Evolutionary conservation across 2,113 vertebrate genomes (phyloP).

Genomic region (Aptenodytes forsteri): DNA sequence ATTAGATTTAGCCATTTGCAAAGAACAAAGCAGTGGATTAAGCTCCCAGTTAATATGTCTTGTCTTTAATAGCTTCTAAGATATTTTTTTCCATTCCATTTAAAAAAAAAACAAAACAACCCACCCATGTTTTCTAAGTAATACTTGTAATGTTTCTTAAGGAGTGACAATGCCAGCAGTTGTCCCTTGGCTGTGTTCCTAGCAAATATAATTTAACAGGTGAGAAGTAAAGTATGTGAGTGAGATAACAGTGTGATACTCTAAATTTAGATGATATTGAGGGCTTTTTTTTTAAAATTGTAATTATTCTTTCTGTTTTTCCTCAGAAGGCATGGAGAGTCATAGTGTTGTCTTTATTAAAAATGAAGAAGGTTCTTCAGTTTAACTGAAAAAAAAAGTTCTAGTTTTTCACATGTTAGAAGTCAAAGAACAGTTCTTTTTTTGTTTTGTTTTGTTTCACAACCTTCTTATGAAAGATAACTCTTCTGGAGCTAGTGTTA

Average conservation of each 20-base stretch:
- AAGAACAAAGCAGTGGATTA: conserved; percentile 7
- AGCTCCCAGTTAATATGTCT: conserved; percentile 17
- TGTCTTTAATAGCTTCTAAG: conserved; percentile 16
- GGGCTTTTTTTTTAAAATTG: neutral
- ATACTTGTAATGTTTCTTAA: conserved; percentile 13
- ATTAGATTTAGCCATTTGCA: conserved; percentile 14
- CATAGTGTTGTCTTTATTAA: neutral
- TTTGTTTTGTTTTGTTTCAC: neutral
- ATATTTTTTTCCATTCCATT: conserved; percentile 3
- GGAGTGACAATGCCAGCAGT: conserved; percentile 38
- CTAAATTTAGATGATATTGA: conserved; percentile 51
- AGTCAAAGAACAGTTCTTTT: neutral
- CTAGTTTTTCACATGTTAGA: neutral
- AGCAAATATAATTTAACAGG: conserved; percentile 68
- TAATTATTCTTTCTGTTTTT: neutral
- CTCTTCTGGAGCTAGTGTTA: neutral
- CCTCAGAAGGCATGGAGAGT: neutral
- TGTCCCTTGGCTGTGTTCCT: conserved; percentile 55
- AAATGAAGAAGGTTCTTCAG: neutral
- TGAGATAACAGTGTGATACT: conserved; percentile 45
- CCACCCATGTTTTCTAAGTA: neutral
- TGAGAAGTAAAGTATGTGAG: conserved; percentile 55
- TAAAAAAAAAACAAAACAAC: neutral
- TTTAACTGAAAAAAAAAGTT: neutral
- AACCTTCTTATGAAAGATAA: neutral